Evolutionary conservation across 2,113 vertebrate species (phyloP), one percentile per base, ranked within the genome.

Genomic region (Poecile atricapillus): DNA sequence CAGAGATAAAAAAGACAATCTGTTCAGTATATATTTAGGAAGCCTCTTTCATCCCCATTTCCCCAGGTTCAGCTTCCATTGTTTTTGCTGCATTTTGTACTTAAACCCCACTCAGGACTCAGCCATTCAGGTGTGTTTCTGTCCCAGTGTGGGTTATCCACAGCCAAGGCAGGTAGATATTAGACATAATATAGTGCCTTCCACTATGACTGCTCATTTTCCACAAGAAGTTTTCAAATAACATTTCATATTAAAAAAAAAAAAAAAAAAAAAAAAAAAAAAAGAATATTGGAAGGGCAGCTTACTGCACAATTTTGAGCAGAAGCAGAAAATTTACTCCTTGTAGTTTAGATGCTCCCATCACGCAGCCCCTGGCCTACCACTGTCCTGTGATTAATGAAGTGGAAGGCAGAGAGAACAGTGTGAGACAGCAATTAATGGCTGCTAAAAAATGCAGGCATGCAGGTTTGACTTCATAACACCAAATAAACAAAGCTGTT

Each of bases 371-470:
- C 12, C 50, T 76, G 67, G 67, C 47, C 63, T 60, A 83, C 60
- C 28, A 41, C 63, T 76, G 47, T 78, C 56, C n/a, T 76, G 50
- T 89, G 85, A 85, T 94, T 93, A 91, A 94, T 94, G 85, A 88
- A 64, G 53, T 76, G 41, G 55, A 87, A 93, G 65, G 37, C 33
- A 81, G 5, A 78, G 60, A 67, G 44, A 85, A n/a, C 59, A 71
- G 44, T 46, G 25, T 1, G 18, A 79, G 77, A 84, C 65, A 94
- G 39, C 53, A 90, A 85, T 91, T 94, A 94, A 91, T 84, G 41
- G 15, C 31, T 82, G 55, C 44, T 90, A 56, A 95, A 95, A 91
- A 92, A 58, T 79, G 70, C 92, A 91, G 65, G 62, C 67, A 53
- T 52, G 63, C 56, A 94, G 31, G 22, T 93, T 90, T 83, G 37